Evolutionary conservation across 2,797 vertebrate genomes (phyloP).

Genomic region (Rousettus madagascariensis): DNA sequence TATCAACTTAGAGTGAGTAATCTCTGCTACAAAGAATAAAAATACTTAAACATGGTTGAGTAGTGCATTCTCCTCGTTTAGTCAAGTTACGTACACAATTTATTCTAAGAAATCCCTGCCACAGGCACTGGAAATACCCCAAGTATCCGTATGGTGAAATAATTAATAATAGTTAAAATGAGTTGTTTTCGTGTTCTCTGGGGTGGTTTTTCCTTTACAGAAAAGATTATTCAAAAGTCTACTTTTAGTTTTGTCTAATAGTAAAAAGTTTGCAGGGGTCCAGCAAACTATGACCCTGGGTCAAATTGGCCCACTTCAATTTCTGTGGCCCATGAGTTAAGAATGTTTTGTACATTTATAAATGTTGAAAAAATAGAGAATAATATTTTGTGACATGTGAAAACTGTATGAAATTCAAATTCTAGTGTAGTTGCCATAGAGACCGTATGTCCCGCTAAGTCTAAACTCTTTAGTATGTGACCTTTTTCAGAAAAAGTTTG

Average conservation of each 20-base stretch:
- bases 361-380: not conserved
- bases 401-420: slow-evolving; percentile 3
- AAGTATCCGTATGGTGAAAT: not conserved
- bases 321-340: not conserved
- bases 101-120: slow-evolving; percentile 13
- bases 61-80: not conserved
- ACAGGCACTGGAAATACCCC: not conserved
- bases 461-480: not conserved
- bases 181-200: not conserved
- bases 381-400: not conserved
- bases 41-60: not conserved
- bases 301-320: not conserved
- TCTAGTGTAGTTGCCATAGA: not conserved
- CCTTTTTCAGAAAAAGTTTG: not conserved
- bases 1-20: not conserved
- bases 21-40: not conserved
- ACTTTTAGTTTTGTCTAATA: not conserved
- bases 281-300: not conserved
- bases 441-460: not conserved
- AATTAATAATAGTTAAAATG: not conserved
- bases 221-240: slow-evolving; percentile 5
- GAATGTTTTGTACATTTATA: not conserved
- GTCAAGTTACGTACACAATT: not conserved
- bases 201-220: not conserved
- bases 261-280: not conserved